phyloP scores from a whole-genome alignment of 2,797 vertebrate genomes.

The Molossus molossus region DNA sequence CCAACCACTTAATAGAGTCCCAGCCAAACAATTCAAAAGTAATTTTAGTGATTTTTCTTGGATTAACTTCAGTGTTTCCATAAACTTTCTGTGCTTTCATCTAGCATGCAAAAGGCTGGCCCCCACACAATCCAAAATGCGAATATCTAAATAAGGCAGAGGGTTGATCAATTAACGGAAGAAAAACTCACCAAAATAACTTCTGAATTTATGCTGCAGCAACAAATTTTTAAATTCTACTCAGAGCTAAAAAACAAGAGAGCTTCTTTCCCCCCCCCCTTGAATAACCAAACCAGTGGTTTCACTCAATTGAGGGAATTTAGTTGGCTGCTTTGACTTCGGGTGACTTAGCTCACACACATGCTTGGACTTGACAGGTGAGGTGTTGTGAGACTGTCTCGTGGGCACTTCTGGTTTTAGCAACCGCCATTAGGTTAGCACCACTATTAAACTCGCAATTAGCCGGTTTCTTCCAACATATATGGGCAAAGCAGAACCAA shows the following conservation, averaged over 20 bases:
- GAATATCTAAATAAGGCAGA: background rate
- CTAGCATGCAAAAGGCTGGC: background rate
- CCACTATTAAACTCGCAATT: slow-evolving; percentile 25
- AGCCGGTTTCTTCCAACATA: background rate
- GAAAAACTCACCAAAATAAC: slow-evolving; percentile 40
- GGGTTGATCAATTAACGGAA: slow-evolving; percentile 1
- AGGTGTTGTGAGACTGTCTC: background rate
- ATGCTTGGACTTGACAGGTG: background rate
- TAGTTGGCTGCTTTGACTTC: background rate
- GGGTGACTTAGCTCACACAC: background rate
- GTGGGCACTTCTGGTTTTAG: background rate
- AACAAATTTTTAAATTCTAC: slow-evolving; percentile 57
- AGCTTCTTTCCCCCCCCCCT: background rate
- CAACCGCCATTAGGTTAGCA: slow-evolving; percentile 30
- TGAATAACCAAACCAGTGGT: background rate
- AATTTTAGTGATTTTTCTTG: slow-evolving; percentile 27
- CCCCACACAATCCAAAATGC: background rate
- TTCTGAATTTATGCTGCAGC: background rate
- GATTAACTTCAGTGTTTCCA: slow-evolving; percentile 43
- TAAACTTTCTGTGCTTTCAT: slow-evolving; percentile 35
- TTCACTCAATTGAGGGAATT: slow-evolving; percentile 27
- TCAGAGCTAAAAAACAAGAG: background rate
- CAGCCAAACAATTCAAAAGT: slow-evolving; percentile 56
- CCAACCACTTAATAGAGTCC: slow-evolving; percentile 4
- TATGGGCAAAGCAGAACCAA: slow-evolving; percentile 39